Conservation (phyloP, 1,140 invertebrate species). For the Cydia splendana region DNA sequence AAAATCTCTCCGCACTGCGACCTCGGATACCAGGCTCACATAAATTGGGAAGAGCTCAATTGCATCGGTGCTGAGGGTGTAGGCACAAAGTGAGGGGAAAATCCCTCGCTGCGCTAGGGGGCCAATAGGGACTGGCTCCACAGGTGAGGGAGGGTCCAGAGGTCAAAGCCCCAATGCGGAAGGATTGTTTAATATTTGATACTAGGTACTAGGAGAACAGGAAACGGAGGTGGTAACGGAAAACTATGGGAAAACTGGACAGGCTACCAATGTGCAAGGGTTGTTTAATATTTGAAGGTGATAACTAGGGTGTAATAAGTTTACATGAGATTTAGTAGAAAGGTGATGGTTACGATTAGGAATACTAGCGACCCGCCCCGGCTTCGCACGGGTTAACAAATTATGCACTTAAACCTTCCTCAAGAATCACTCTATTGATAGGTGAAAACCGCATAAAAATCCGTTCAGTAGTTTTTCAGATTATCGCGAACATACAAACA, state of each 20-base stretch:
- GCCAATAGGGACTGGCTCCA: conserved; percentile 7
- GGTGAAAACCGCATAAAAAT: too few species aligned
- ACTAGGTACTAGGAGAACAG: not conserved
- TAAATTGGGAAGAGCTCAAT: not conserved
- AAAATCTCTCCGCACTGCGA: conserved; percentile 30
- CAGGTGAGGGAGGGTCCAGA: conserved; percentile 30
- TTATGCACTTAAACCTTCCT: too few species aligned
- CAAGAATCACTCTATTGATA: too few species aligned
- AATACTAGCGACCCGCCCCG: too few species aligned
- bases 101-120: not conserved
- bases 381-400: too few species aligned
- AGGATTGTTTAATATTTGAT: conserved; percentile 28
- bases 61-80: not conserved
- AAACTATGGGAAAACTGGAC: not conserved
- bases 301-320: too few species aligned
- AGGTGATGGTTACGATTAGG: too few species aligned
- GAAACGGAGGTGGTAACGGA: not conserved
- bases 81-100: not conserved
- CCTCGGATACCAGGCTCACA: conserved; percentile 28
- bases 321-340: too few species aligned
- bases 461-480: too few species aligned
- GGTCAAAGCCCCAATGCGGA: conserved; percentile 31
- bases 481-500: too few species aligned
- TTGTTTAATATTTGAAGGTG: too few species aligned
- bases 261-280: too few species aligned